These are phyloP conservation scores for Lutjanus erythropterus DNA, from an alignment of 2,113 vertebrate species.

Conservation along the genomic window DNA sequence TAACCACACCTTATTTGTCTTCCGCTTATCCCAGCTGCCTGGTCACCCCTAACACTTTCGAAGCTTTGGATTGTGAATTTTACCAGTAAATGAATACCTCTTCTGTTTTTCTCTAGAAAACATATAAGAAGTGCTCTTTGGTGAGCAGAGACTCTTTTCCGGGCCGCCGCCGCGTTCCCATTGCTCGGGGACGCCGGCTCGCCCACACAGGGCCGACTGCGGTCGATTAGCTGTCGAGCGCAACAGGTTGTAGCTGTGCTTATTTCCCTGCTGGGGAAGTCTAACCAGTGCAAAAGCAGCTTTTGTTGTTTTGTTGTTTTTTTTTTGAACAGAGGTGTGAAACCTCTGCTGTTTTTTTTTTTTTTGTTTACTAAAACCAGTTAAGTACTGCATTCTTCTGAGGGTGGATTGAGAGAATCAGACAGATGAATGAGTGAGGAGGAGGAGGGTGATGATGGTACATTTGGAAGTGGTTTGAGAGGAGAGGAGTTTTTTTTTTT, in stretches of 20 bases:
- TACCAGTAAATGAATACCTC: slow-evolving; percentile 85
- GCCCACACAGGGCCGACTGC: slow-evolving; percentile 57
- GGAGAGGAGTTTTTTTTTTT: slow-evolving; percentile 66
- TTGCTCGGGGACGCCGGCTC: slow-evolving; percentile 38
- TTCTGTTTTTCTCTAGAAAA: slow-evolving; percentile 74
- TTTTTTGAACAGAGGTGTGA: slow-evolving; percentile 82
- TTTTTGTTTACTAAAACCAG: slow-evolving; percentile 84
- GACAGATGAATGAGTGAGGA: slow-evolving; percentile 60
- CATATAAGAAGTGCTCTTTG: slow-evolving; percentile 81
- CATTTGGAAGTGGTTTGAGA: slow-evolving; percentile 81
- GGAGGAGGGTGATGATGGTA: slow-evolving; percentile 71
- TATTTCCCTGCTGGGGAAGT: slow-evolving; percentile 75
- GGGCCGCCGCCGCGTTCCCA: slow-evolving; percentile 43
- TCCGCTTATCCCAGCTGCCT: slow-evolving; percentile 79
- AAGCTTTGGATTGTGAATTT: slow-evolving; percentile 82
- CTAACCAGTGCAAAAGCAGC: slow-evolving; percentile 86
- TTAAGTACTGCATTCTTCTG: slow-evolving; percentile 81
- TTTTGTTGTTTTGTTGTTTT: slow-evolving; percentile 77
- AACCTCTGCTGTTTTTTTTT: slow-evolving; percentile 79
- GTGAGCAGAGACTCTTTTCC: slow-evolving; percentile 73
- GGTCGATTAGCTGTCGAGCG: slow-evolving; percentile 44
- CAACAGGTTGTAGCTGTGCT: slow-evolving; percentile 78
- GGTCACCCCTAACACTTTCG: slow-evolving; percentile 76
- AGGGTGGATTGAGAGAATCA: slow-evolving; percentile 64
- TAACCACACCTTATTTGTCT: slow-evolving; percentile 79